phyloP scores from a whole-genome alignment of 2,113 vertebrate species.

The Andinoacara biseriatus region DNA sequence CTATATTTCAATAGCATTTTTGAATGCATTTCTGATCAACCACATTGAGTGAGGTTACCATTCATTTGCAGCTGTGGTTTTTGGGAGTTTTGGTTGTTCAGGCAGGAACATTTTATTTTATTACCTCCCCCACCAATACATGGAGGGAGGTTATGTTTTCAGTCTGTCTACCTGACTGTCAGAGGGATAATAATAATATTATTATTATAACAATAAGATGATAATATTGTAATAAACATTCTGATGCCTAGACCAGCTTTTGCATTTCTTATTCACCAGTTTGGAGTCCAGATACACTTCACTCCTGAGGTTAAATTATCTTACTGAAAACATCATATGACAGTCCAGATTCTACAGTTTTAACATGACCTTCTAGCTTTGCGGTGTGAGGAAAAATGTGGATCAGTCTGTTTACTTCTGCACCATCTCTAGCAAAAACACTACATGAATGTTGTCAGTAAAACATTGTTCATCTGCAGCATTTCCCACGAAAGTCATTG shows the following conservation, averaged over 20 bases:
- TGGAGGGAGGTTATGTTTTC: too few species aligned
- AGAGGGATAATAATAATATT: too few species aligned
- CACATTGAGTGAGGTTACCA: not conserved
- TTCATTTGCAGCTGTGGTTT: not conserved
- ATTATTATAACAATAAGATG: too few species aligned
- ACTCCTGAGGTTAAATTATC: not conserved
- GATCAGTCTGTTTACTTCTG: not conserved
- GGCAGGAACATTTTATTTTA: too few species aligned
- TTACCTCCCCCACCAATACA: too few species aligned
- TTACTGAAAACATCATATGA: not conserved
- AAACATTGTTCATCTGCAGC: constrained; percentile 35
- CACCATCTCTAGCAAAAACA: constrained; percentile 17
- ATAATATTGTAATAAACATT: not conserved
- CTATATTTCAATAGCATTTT: not conserved
- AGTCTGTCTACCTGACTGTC: too few species aligned
- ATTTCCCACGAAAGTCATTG: constrained; percentile 58
- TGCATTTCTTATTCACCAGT: not conserved
- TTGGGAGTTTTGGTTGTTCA: not conserved
- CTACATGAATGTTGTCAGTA: constrained; percentile 27
- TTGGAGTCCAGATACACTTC: not conserved
- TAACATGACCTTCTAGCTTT: not conserved
- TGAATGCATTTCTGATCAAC: not conserved
- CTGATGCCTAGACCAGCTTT: not conserved
- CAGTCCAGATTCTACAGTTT: not conserved
- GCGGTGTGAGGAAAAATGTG: not conserved